A percentile compares a stretch with the other conserved stretches of the same genome.
These are phyloP conservation scores for Exocentrus adspersus DNA, from an alignment of 2,888 invertebrate species.

Conservation along the genomic window DNA sequence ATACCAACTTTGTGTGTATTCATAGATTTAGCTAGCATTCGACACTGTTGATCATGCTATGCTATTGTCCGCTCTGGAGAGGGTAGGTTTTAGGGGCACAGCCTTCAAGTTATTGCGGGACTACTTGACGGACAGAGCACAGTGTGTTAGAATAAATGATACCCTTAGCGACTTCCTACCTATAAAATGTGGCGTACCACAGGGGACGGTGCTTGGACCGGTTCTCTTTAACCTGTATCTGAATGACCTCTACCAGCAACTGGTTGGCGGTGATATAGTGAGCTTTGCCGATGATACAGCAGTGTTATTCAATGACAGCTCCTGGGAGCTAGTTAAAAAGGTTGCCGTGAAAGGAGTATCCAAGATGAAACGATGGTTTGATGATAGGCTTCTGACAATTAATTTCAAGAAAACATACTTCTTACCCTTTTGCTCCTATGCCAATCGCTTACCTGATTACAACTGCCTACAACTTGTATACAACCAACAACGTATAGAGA, in stretches of 20 bases:
- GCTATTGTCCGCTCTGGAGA: too few species aligned
- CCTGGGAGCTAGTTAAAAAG: neutral
- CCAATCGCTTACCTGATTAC: neutral
- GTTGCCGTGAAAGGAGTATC: neutral
- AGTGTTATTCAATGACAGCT: neutral
- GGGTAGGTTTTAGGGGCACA: too few species aligned
- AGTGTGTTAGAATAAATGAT: too few species aligned
- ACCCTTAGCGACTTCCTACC: too few species aligned
- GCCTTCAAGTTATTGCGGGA: too few species aligned
- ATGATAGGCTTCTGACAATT: neutral
- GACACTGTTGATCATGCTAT: too few species aligned
- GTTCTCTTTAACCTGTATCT: neutral
- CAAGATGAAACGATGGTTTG: neutral
- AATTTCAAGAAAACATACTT: neutral
- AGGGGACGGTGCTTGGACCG: too few species aligned
- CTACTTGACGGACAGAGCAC: too few species aligned
- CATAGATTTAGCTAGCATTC: too few species aligned
- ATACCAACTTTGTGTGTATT: too few species aligned
- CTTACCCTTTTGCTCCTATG: neutral
- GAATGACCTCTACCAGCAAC: neutral
- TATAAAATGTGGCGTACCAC: too few species aligned
- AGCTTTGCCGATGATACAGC: conserved; percentile 6
- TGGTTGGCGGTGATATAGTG: neutral
- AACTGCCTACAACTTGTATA: neutral
- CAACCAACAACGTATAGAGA: neutral